Conservation (phyloP, 1,140 invertebrate species). For the Mizuhopecten yessoensis region DNA sequence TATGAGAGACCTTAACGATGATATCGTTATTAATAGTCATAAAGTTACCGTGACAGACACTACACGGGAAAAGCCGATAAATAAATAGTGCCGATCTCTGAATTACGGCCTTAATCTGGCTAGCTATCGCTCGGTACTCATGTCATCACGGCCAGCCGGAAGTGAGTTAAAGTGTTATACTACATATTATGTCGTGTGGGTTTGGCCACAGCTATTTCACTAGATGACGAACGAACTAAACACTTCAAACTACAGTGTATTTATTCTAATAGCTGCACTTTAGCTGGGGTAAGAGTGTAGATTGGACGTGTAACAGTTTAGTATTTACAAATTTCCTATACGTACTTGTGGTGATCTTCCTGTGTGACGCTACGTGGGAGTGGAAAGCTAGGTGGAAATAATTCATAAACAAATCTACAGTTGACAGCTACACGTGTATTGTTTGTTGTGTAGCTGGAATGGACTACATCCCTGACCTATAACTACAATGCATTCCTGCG, state of each 20-base stretch:
- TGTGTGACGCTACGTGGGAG: background rate
- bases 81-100: constrained; percentile 1
- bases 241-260: background rate
- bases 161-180: constrained; percentile 35
- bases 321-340: background rate
- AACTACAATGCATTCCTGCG: background rate
- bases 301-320: background rate
- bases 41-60: constrained; percentile 11
- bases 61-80: background rate
- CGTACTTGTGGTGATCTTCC: background rate
- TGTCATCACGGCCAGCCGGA: background rate
- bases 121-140: background rate
- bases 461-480: background rate
- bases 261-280: background rate
- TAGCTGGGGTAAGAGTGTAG: background rate
- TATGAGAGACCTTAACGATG: background rate
- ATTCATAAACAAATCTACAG: background rate
- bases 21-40: constrained; percentile 20
- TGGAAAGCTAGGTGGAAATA: background rate
- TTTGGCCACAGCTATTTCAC: constrained; percentile 4
- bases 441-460: background rate
- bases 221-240: background rate
- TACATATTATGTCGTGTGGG: constrained; percentile 23
- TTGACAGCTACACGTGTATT: background rate
- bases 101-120: background rate